Evolutionary conservation across 1,140 invertebrate genomes (phyloP).

Genomic region (Vanessa tameamea): DNA sequence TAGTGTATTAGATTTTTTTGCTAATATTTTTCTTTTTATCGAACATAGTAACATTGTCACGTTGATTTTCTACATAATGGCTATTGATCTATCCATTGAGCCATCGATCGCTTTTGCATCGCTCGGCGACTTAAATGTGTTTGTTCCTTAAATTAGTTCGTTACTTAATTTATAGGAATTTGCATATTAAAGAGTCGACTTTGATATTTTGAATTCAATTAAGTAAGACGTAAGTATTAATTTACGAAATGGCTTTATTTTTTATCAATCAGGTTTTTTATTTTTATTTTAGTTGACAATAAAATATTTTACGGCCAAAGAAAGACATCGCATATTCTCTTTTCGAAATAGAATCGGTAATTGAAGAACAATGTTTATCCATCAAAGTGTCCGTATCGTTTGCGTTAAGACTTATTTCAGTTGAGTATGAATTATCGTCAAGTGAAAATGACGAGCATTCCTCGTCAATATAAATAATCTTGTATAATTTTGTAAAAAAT

Average conservation of each 20-base stretch:
- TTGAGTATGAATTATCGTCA: too few relatives aligned
- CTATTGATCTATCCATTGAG: too few relatives aligned
- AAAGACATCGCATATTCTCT: not conserved
- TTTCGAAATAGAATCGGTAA: not conserved
- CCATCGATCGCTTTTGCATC: not conserved
- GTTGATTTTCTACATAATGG: too few relatives aligned
- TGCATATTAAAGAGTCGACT: constrained; percentile 10
- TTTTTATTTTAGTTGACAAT: not conserved
- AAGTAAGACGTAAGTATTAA: not conserved
- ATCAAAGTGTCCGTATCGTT: not conserved
- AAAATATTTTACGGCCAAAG: not conserved
- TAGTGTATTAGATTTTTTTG: too few relatives aligned
- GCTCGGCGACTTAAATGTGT: not conserved
- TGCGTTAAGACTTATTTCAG: not conserved
- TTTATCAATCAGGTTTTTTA: not conserved
- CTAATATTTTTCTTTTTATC: too few relatives aligned
- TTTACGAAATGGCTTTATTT: not conserved
- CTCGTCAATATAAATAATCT: too few relatives aligned
- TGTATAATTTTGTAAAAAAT: too few relatives aligned
- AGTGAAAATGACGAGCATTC: too few relatives aligned
- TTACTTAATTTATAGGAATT: constrained; percentile 6
- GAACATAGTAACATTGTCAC: too few relatives aligned
- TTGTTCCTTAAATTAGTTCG: not conserved
- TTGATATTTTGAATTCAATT: not conserved
- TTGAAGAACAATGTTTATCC: constrained; percentile 6